Conservation (phyloP, 2,797 vertebrate species). For the Pipistrellus kuhlii region DNA sequence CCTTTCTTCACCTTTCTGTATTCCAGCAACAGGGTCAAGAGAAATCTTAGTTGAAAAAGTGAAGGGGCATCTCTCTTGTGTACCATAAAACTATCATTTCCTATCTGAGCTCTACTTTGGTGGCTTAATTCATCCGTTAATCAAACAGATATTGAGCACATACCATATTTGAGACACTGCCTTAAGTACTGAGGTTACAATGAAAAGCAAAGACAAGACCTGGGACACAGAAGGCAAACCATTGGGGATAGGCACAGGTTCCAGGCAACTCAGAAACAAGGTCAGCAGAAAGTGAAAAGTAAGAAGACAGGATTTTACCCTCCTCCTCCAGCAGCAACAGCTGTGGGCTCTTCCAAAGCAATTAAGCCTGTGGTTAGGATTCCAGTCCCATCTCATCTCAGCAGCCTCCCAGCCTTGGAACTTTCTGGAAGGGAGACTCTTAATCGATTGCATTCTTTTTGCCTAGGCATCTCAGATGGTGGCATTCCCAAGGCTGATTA, state of each 20-base stretch:
- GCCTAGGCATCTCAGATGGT: slow-evolving; percentile 78
- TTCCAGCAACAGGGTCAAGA: background rate
- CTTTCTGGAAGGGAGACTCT: slow-evolving; percentile 61
- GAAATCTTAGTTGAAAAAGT: background rate
- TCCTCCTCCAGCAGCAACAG: slow-evolving; percentile 59
- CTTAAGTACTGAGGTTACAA: background rate
- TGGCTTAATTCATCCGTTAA: background rate
- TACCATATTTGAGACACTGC: background rate
- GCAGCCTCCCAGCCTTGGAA: slow-evolving; percentile 44
- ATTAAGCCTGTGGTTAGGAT: slow-evolving; percentile 76
- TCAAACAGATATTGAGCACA: background rate
- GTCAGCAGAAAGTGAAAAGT: slow-evolving; percentile 66
- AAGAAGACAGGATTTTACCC: slow-evolving; percentile 56
- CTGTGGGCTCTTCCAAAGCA: slow-evolving; percentile 78
- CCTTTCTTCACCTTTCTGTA: background rate
- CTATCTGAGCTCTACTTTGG: background rate
- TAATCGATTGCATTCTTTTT: slow-evolving; percentile 75
- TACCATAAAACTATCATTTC: background rate
- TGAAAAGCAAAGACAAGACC: background rate
- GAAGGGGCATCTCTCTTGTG: background rate
- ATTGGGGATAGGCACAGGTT: background rate
- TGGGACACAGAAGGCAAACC: background rate
- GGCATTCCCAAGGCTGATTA: slow-evolving; percentile 78
- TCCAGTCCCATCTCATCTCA: slow-evolving; percentile 70
- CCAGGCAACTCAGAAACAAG: slow-evolving; percentile 21